Evolutionary conservation across 2,888 invertebrate genomes (phyloP), one percentile per base, ranked within the genome.

Genomic region (Noctua janthina): DNA sequence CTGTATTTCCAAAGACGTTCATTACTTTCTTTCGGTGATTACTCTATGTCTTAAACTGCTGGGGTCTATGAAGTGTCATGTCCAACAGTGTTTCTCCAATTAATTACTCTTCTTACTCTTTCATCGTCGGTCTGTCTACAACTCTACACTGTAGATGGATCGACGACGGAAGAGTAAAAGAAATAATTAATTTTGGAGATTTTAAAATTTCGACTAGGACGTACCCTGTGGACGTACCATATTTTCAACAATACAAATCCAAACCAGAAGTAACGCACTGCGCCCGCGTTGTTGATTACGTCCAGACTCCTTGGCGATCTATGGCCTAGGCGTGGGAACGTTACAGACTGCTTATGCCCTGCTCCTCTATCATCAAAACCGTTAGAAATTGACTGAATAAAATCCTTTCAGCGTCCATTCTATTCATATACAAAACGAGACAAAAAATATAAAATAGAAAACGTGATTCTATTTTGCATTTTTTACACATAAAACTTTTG

Each of bases 401-500:
- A 77, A 39, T 17, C 29, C 23, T 54, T 17, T 54, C 11, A 17
- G 29, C 43, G 20, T 13, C 7, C 10, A 54, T 11, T 54, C 1
- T 59, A 54, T 59, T 39, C 62, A 62, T 39, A 39, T 39, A 82
- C 51, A 69, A 69, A 76, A 6, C 6, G 10, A 62, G 7, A 62
- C n/a, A 54, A 39, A 69, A 54, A 76, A 68, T 69, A 56, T 49
- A 64, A 51, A 76, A 39, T 39, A 39, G 59, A 68, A 75, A 62
- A 54, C 23, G 35, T 54, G 23, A 46, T 82, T 46, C 54, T 49
- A 62, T 76, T 81, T 76, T 69, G 68, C 83, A 81, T 81, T 69
- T 82, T 81, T 39, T 54, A 17, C 46, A 39, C 77, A 82, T 82
- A 82, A 81, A 76, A 69, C 35, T 69, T 59, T 54, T 56, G 46